Conservation (phyloP, 1,140 invertebrate genomes). For the Drosophila willistoni region DNA sequence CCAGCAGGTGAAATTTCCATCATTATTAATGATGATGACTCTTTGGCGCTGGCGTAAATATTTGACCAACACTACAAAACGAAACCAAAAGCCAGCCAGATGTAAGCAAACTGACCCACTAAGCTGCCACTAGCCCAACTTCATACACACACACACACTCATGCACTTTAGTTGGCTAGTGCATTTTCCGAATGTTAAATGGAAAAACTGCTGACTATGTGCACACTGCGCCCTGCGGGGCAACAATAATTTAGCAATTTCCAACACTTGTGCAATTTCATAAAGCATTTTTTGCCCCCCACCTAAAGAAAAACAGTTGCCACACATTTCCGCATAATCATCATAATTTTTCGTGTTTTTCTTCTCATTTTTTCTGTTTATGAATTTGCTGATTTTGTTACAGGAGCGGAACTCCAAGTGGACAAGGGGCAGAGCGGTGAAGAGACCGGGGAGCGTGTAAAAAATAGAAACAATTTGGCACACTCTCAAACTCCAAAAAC, state of each 20-base stretch:
- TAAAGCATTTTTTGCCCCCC: constrained; percentile 63
- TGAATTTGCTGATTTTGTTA: constrained; percentile 64
- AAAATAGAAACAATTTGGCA: constrained; percentile 53
- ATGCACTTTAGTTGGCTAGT: constrained; percentile 10
- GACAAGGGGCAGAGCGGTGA: not conserved
- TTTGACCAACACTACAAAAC: constrained; percentile 69
- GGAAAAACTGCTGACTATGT: constrained; percentile 41
- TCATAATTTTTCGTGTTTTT: constrained; percentile 74
- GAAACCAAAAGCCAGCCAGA: constrained; percentile 43
- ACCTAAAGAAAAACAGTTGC: constrained; percentile 54
- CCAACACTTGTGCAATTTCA: constrained; percentile 74
- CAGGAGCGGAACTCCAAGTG: constrained; percentile 17
- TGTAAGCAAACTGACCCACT: constrained; percentile 70
- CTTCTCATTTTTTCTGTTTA: constrained; percentile 22
- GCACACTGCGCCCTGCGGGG: constrained; percentile 56
- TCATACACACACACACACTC: not conserved
- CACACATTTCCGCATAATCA: constrained; percentile 79
- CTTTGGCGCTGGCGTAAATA: constrained; percentile 68
- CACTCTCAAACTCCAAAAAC: constrained; percentile 61
- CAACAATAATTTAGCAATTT: constrained; percentile 71
- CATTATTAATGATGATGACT: constrained; percentile 80
- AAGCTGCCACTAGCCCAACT: constrained; percentile 28
- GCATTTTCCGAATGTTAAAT: constrained; percentile 48
- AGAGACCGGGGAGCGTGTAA: constrained; percentile 12
- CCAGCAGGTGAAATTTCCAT: constrained; percentile 76